Conservation (phyloP, 1,140 invertebrate species). For the Achatina immaculata region DNA sequence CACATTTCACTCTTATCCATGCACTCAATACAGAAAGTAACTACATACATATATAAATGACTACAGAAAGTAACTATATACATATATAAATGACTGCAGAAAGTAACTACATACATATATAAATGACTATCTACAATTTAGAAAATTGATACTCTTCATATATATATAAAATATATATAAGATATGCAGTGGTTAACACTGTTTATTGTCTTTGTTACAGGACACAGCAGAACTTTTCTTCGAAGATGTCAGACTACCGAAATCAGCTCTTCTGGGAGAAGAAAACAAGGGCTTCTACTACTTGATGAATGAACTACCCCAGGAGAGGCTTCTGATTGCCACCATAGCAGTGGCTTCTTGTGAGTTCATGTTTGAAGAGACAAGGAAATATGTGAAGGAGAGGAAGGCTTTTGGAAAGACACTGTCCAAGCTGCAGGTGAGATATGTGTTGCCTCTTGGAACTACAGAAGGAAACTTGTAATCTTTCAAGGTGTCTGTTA, state of each 20-base stretch:
- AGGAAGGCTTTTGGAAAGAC: slow-evolving; percentile 74
- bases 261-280: slow-evolving; percentile 70
- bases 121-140: too few relatives aligned
- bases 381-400: slow-evolving; percentile 70
- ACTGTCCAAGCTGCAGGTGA: slow-evolving; percentile 70
- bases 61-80: too few relatives aligned
- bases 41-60: too few relatives aligned
- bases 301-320: slow-evolving; percentile 73
- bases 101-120: too few relatives aligned
- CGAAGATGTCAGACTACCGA: slow-evolving; percentile 73
- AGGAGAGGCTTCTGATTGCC: slow-evolving; percentile 72
- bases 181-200: too few relatives aligned
- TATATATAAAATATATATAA: too few relatives aligned
- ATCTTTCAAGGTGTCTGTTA: background rate
- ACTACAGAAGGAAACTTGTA: background rate
- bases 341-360: slow-evolving; percentile 64
- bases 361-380: slow-evolving; percentile 74
- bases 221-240: slow-evolving; percentile 74
- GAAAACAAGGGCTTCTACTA: slow-evolving; percentile 73
- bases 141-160: too few relatives aligned
- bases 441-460: too few relatives aligned
- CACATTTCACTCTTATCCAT: too few relatives aligned
- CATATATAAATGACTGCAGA: too few relatives aligned
- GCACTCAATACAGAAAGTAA: too few relatives aligned
- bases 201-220: too few relatives aligned